phyloP scores from a whole-genome alignment of 2,113 vertebrate species.

The Neolamprologus tretocephalus region DNA sequence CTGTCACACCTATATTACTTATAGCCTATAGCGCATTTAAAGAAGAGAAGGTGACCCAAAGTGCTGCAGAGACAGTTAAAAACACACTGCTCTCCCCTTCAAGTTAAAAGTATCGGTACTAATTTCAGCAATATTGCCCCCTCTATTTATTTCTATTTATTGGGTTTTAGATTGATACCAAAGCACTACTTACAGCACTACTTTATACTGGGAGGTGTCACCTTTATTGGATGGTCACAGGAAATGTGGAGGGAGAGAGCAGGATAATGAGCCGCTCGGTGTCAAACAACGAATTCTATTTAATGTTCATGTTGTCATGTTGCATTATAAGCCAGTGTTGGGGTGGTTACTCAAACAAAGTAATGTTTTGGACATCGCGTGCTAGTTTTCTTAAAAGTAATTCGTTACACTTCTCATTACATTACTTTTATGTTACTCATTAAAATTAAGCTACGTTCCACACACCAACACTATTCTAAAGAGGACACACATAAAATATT shows the following conservation, averaged over 20 bases:
- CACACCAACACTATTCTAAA: background rate
- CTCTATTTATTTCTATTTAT: background rate
- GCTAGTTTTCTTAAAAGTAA: background rate
- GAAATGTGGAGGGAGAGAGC: background rate
- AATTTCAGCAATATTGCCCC: fast-evolving
- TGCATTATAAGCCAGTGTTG: background rate
- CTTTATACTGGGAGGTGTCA: background rate
- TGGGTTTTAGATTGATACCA: background rate
- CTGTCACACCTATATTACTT: background rate
- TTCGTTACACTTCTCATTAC: background rate
- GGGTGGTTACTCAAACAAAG: background rate
- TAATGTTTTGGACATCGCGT: background rate
- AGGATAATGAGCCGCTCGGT: background rate
- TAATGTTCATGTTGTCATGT: background rate
- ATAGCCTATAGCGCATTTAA: background rate
- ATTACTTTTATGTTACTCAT: background rate
- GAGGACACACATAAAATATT: background rate
- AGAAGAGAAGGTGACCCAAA: background rate
- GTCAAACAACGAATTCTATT: background rate
- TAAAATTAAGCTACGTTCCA: background rate
- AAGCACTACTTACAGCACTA: background rate
- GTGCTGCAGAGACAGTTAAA: background rate
- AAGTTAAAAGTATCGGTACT: background rate
- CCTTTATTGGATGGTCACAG: background rate
- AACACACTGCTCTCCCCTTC: background rate